Conservation (phyloP, 2,113 vertebrate genomes). For the Melozone crissalis region DNA sequence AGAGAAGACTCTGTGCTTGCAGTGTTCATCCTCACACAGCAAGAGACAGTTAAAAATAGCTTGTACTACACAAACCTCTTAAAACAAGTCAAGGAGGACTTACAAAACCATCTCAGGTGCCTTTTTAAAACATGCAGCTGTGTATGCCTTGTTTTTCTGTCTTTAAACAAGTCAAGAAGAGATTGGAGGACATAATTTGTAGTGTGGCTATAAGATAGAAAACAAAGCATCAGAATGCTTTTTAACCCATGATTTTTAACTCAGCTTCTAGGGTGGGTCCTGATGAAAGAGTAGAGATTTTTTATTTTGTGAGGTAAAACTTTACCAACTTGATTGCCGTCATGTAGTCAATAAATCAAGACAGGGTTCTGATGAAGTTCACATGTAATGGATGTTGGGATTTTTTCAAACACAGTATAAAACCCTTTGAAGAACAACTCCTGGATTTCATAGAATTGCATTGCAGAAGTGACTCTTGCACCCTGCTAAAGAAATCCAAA, state of each 20-base stretch:
- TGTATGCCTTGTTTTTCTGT: neutral
- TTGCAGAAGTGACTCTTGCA: neutral
- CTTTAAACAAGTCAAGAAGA: neutral
- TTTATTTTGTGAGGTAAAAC: neutral
- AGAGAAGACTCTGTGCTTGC: neutral
- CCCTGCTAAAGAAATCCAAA: neutral
- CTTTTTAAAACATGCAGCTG: neutral
- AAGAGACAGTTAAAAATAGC: slow-evolving; percentile 26
- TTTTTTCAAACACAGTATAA: neutral
- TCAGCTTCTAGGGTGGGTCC: neutral
- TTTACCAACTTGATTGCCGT: neutral
- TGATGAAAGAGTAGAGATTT: neutral
- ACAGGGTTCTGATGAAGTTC: neutral
- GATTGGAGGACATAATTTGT: neutral
- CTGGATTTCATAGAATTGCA: neutral
- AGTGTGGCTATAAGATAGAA: neutral
- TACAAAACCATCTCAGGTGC: neutral
- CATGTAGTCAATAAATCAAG: neutral
- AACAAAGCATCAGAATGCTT: neutral
- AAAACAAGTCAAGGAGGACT: neutral
- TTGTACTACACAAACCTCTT: neutral
- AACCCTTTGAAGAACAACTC: neutral
- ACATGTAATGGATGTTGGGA: neutral
- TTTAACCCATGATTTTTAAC: neutral
- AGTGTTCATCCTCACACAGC: neutral